Evolutionary conservation across 2,888 invertebrate genomes (phyloP).

Genomic region (Drosophila melanosoma): DNA sequence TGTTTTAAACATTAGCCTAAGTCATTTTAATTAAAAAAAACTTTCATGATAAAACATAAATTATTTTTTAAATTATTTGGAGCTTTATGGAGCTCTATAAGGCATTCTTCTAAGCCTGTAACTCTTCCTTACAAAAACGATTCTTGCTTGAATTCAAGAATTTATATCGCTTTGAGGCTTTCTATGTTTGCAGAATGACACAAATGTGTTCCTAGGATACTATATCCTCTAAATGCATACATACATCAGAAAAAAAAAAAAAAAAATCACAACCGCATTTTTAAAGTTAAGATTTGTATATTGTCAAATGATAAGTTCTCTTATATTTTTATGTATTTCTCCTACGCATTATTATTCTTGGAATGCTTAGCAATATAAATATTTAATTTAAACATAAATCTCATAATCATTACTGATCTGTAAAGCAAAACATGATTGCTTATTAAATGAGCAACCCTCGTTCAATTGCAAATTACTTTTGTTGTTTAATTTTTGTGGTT

Average conservation of each 20-base stretch:
- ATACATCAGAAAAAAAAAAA: background rate
- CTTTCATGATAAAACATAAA: background rate
- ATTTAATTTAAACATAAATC: background rate
- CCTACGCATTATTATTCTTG: too few relatives aligned
- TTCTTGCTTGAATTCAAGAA: background rate
- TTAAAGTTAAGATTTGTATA: too few relatives aligned
- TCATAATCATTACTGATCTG: background rate
- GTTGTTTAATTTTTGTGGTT: slow-evolving; percentile 21
- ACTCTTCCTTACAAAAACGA: background rate
- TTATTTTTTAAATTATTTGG: background rate
- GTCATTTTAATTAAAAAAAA: background rate
- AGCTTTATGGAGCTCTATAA: background rate
- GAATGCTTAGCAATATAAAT: background rate
- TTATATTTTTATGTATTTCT: background rate
- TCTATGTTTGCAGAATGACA: background rate
- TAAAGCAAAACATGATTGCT: background rate
- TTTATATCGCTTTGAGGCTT: background rate
- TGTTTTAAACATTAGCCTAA: background rate
- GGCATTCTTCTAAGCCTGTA: background rate
- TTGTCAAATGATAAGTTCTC: background rate
- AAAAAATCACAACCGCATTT: too few relatives aligned
- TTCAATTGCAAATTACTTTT: slow-evolving; percentile 14
- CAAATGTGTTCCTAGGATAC: background rate
- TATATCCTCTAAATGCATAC: background rate
- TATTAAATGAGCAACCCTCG: slow-evolving; percentile 27